Evolutionary conservation across 2,888 invertebrate genomes (phyloP).

Genomic region (Nudaria mundana): DNA sequence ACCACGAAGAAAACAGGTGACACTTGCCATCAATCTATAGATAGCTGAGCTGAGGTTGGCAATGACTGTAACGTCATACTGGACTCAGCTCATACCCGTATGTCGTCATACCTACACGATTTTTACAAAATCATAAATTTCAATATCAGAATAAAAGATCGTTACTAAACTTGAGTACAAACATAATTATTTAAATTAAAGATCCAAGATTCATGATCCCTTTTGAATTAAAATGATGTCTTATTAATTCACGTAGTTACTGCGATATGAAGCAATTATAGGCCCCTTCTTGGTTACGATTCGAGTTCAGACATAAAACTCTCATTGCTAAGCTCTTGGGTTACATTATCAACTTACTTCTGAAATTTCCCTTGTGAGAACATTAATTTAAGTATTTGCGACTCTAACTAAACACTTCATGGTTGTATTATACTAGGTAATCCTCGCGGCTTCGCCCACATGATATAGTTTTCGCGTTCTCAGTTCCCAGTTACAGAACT

Average conservation of each 20-base stretch:
- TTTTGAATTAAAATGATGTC: constrained; percentile 3
- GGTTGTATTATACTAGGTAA: no score
- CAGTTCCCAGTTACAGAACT: no score
- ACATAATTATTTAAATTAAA: constrained; percentile 6
- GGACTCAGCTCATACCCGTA: no score
- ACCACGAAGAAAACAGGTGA: no score
- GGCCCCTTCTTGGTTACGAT: constrained; percentile 2
- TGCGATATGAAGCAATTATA: constrained; percentile 6
- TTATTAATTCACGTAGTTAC: constrained; percentile 3
- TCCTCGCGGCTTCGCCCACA: no score
- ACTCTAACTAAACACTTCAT: constrained; percentile 1
- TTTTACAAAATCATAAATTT: no score
- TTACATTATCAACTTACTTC: constrained; percentile 3
- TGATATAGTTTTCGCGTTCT: no score
- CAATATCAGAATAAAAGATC: constrained; percentile 2
- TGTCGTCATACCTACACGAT: no score
- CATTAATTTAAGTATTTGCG: neutral
- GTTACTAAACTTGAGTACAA: constrained; percentile 1
- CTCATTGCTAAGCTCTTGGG: constrained; percentile 5
- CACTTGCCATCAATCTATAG: no score
- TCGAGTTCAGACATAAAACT: constrained; percentile 6
- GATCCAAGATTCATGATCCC: constrained; percentile 3
- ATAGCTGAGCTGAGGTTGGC: no score
- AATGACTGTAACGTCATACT: no score
- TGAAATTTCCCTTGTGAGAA: constrained; percentile 1